phyloP scores from a whole-genome alignment of 2,888 invertebrate species.

The Trissoscelio sp. region DNA sequence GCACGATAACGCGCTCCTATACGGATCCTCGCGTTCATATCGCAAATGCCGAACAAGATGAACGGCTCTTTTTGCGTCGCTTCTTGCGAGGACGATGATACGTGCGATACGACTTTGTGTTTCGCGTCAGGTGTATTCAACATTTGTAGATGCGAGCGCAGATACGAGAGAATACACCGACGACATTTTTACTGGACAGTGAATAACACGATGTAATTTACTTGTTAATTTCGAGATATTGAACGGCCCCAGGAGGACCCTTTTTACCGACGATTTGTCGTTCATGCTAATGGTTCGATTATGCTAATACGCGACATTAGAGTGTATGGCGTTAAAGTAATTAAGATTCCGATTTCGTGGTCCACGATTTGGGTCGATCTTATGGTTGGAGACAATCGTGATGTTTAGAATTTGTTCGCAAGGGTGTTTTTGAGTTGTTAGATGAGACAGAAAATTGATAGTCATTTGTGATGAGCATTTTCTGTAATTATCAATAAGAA shows the following conservation, averaged over 20 bases:
- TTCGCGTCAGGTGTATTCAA: slow-evolving; percentile 65
- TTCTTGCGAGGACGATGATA: slow-evolving; percentile 57
- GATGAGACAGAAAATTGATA: no score
- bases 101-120: slow-evolving; percentile 61
- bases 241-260: slow-evolving; percentile 5
- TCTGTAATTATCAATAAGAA: no score
- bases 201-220: slow-evolving; percentile 63
- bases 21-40: slow-evolving; percentile 41
- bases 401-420: background rate
- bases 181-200: slow-evolving; percentile 47
- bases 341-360: slow-evolving; percentile 32
- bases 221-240: slow-evolving; percentile 62
- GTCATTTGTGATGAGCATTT: no score
- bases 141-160: slow-evolving; percentile 51
- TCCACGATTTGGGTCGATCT: background rate
- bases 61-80: slow-evolving; percentile 68
- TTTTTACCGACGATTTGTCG: slow-evolving; percentile 46
- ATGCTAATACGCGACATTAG: slow-evolving; percentile 52
- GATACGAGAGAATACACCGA: slow-evolving; percentile 35
- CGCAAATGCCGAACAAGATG: slow-evolving; percentile 68
- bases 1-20: slow-evolving; percentile 70
- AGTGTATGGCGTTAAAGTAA: slow-evolving; percentile 16
- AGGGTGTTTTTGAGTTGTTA: no score
- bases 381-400: no score
- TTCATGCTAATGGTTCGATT: slow-evolving; percentile 53